These are phyloP conservation scores for Lethrus apterus DNA, from an alignment of 1,140 invertebrate species.

Conservation along the genomic window DNA sequence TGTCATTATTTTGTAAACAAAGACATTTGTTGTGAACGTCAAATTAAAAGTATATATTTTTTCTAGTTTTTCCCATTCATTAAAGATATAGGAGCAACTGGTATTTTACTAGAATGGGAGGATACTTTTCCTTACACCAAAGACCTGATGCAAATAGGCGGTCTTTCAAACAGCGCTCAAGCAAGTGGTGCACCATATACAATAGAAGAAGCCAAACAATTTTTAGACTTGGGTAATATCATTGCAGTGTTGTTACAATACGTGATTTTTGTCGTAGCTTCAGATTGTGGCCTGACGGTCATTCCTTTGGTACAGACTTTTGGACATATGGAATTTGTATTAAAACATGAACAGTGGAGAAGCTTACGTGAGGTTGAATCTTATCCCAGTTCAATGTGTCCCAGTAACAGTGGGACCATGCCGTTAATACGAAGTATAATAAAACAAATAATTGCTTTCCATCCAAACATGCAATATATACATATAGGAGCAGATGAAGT, in stretches of 20 bases:
- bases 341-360: constrained; percentile 72
- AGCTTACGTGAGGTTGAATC: constrained; percentile 67
- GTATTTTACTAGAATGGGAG: constrained; percentile 85
- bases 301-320: constrained; percentile 95
- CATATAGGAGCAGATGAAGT: constrained; percentile 78
- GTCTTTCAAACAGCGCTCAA: constrained; percentile 39
- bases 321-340: constrained; percentile 84
- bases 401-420: constrained; percentile 63
- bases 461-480: constrained; percentile 59
- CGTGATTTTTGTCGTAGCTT: constrained; percentile 21
- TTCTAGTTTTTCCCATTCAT: constrained; percentile 51
- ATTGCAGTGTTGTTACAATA: background rate
- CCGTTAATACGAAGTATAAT: constrained; percentile 68
- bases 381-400: constrained; percentile 76
- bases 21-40: background rate
- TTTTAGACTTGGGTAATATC: constrained; percentile 36
- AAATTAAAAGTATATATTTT: background rate
- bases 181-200: constrained; percentile 43
- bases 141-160: constrained; percentile 55
- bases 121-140: constrained; percentile 83
- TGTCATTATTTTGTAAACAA: constrained; percentile 12
- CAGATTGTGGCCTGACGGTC: constrained; percentile 39
- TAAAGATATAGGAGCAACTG: constrained; percentile 68
- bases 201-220: constrained; percentile 41
- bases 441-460: constrained; percentile 61